Base-by-base conservation (phyloP, 2,113 vertebrate species). In the Oophaga pumilio region DNA sequence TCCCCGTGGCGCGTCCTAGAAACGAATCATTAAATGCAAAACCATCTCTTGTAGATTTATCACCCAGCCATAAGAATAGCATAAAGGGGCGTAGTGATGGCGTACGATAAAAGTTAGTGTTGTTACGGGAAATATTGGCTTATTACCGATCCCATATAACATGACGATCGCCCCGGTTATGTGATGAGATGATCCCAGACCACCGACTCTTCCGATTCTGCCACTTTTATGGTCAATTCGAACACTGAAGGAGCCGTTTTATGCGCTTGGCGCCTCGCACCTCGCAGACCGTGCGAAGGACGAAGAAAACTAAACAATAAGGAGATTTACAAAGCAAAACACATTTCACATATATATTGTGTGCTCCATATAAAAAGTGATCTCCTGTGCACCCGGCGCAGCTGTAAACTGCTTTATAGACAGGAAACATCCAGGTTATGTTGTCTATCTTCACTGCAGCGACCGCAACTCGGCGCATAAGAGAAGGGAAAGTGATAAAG, bases 11-110 rank as follows among this genome's bases (percentile, higher is more conserved):
- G 85, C 14, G 50, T 53, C 33, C 74, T 52, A 68, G 85, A 86
- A 78, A 78, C 85, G 79, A 86, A 79, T 86, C 74, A 79, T 28
- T 28, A 69, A 68, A 86, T n/a, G 60, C 60, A 78, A 52, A 78
- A 60, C 22, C 74, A 33, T 52, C 60, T 11, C 85, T 85, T 24
- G 60, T 11, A 53, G 73, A 78, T 86, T 78, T 86, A 86, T 69
- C 62, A 8, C 59, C 11, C 1, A 6, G 6, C 57, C 49, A 10
- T 86, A 53, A 66, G 85, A 68, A 76, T n/a, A 62, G n/a, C 33
- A 85, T 76, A 85, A 85, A 85, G 56, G 43, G 62, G 57, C 24
- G 53, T 28, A 64, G 74, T 33, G 85, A 53, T 13, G 10, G 20
- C 59, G 26, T 15, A 43, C 85, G 4, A 79, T 64, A 86, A 86